Conservation (phyloP, 2,888 invertebrate species). For the Cerceris rybyensis region DNA sequence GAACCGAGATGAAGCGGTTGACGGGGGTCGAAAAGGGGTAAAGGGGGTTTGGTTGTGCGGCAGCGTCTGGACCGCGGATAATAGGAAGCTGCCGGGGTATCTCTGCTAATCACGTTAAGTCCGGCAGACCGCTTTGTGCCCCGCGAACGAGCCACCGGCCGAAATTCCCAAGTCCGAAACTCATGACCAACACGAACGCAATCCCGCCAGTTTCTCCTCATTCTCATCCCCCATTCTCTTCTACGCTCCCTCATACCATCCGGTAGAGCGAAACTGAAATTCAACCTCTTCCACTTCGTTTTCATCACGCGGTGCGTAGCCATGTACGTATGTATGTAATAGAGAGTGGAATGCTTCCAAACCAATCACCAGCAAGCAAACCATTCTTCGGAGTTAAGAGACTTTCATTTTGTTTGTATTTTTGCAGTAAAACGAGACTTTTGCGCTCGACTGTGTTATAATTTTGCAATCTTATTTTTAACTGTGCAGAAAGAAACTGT, state of each 20-base stretch:
- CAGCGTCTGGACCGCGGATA: conserved; percentile 79
- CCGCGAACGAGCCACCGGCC: conserved; percentile 72
- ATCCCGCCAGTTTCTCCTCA: conserved; percentile 62
- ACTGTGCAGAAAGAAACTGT: no score
- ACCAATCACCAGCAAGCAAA: conserved; percentile 40
- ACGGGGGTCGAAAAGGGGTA: conserved; percentile 55
- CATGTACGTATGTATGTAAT: conserved; percentile 15
- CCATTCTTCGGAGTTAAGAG: conserved; percentile 16
- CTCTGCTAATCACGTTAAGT: conserved; percentile 81
- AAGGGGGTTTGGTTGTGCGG: conserved; percentile 62
- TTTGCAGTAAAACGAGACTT: no score
- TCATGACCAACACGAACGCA: conserved; percentile 64
- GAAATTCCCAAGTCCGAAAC: conserved; percentile 74
- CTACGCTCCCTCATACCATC: conserved; percentile 45
- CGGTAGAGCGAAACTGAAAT: conserved; percentile 63
- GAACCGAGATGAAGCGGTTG: conserved; percentile 65
- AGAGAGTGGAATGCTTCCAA: conserved; percentile 32
- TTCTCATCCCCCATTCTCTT: conserved; percentile 49
- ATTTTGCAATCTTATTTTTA: no score
- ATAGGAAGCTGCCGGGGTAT: conserved; percentile 78
- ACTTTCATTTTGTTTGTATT: background rate
- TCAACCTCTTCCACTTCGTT: conserved; percentile 66
- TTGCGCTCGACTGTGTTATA: no score
- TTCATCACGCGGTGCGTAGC: conserved; percentile 49
- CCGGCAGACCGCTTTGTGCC: conserved; percentile 80